Evolutionary conservation across 2,888 invertebrate species (phyloP).

Genomic region (Microplitis deprimator): DNA sequence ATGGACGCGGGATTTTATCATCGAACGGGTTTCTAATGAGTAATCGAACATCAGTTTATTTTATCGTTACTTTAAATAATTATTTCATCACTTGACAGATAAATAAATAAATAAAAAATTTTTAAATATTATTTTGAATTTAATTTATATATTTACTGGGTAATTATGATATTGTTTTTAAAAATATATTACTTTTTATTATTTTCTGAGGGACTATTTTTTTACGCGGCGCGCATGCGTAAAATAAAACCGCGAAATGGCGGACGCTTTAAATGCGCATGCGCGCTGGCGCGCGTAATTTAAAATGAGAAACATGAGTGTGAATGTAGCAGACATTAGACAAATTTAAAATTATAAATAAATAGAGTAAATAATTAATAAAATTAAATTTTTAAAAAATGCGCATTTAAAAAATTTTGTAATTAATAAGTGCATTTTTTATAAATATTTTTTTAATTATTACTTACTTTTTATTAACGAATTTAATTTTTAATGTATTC

Average conservation of each 20-base stretch:
- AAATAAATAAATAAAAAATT: not conserved
- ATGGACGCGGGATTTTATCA: constrained; percentile 1
- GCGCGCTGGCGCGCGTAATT: not conserved
- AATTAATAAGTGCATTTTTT: too few species aligned
- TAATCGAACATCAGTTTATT: not conserved
- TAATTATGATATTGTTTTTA: not conserved
- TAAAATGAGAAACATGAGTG: not conserved
- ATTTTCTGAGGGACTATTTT: constrained; percentile 28
- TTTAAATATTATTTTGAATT: not conserved
- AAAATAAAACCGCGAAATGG: constrained; percentile 10
- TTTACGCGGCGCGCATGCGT: constrained; percentile 23
- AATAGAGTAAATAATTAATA: too few species aligned
- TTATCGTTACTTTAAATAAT: not conserved
- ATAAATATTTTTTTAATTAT: too few species aligned
- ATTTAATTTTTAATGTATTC: not conserved
- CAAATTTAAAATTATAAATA: too few species aligned
- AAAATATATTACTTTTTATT: not conserved
- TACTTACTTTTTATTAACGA: too few species aligned
- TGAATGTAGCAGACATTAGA: too few species aligned
- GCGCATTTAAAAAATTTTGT: too few species aligned
- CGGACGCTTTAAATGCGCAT: not conserved
- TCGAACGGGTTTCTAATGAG: not conserved
- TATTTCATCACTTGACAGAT: not conserved
- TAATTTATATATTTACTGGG: not conserved
- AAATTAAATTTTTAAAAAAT: too few species aligned